Evolutionary conservation across 2,113 vertebrate species (phyloP), one percentile per base, ranked within the genome.

Genomic region (Tringa solitaria): DNA sequence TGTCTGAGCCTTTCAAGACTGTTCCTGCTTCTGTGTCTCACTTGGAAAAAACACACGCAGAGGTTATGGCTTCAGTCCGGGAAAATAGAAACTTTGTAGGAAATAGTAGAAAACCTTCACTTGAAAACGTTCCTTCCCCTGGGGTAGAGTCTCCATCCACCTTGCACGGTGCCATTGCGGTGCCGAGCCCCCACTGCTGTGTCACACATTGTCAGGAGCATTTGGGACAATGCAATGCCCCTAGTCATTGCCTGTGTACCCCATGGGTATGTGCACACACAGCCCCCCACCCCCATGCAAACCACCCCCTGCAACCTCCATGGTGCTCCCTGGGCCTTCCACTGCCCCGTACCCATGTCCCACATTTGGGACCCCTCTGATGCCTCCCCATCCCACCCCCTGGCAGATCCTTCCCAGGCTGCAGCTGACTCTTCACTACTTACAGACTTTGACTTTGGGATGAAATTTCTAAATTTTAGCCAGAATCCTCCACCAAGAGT

Each of bases 91-190:
- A 73, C 41, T 73, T 50, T 63, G 23, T 51, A 63, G 59, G 86
- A 78, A 92, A 82, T 19, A 76, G 75, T 3, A 81, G 81, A 73
- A 89, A 89, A 56, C 8, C 26, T 60, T 39, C 12, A 30, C 35
- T 50, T 81, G 56, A 59, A 86, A 72, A 33, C 8, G 5, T 35
- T 19, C 0, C 0, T 70, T 59, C n/a, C n/a, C 28, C 0, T 0
- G 14, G 24, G 21, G 26, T 1, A 41, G 68, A 60, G 16, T 53
- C 50, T 24, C 48, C 23, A 21, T n/a, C 54, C 1, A 1, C 9
- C 33, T 32, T 1, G 2, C 10, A 2, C 0, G 0, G 13, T 18
- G 76, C 77, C 4, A 1, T 12, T 2, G 1, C 0, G 0, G 22
- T 45, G 48, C 43, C 3, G 7, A 56, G 48, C 53, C 22, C 59